A percentile compares a stretch with the other conserved stretches of the same genome.
Evolutionary conservation across 2,797 vertebrate species (phyloP).

Genomic region (Leucoraja ocellata): DNA sequence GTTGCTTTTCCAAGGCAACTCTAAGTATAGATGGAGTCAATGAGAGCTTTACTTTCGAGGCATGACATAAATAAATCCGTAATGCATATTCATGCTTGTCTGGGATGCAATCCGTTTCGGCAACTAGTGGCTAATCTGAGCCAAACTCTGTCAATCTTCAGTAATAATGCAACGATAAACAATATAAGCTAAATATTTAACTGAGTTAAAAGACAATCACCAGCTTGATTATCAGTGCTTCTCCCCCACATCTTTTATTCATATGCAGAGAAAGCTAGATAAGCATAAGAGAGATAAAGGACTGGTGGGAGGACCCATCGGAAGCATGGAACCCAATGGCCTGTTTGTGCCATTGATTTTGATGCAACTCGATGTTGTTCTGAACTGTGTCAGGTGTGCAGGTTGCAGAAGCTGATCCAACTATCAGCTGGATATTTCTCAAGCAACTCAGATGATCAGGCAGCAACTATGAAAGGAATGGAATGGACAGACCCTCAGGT

Average conservation of each 20-base stretch:
- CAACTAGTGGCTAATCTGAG: not conserved
- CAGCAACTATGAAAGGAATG: too few species aligned
- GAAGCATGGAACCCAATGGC: not conserved
- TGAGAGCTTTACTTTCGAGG: not conserved
- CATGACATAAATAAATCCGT: not conserved
- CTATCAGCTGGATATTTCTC: too few species aligned
- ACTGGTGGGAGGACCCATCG: too few species aligned
- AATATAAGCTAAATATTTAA: not conserved
- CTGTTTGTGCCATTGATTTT: not conserved
- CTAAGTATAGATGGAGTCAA: too few species aligned
- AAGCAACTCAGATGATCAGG: too few species aligned
- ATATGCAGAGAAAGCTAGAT: not conserved
- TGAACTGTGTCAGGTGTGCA: not conserved
- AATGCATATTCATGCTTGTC: not conserved
- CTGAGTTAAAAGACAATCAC: not conserved
- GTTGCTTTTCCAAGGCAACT: too few species aligned
- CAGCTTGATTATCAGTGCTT: not conserved
- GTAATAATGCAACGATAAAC: not conserved
- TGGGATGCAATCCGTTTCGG: not conserved
- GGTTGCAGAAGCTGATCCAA: not conserved
- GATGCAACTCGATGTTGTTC: too few species aligned
- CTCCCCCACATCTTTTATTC: not conserved
- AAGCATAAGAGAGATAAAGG: too few species aligned
- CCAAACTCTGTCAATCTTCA: not conserved
- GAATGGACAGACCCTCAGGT: too few species aligned